Evolutionary conservation across 2,113 vertebrate genomes (phyloP).

Genomic region (Loxodonta africana): DNA sequence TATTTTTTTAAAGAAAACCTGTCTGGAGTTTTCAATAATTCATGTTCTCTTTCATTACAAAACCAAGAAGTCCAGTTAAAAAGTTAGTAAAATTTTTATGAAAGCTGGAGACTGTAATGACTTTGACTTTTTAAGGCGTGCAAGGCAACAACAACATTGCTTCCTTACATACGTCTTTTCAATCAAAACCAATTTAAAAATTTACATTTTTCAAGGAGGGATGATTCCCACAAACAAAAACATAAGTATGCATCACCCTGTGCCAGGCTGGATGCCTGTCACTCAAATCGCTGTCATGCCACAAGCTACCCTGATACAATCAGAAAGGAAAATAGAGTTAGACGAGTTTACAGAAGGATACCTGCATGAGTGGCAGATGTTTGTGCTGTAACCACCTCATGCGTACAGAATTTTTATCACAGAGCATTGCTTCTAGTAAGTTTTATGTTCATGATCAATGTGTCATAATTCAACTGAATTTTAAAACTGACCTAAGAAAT

Average conservation of each 20-base stretch:
- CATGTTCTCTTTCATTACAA: slow-evolving; percentile 86
- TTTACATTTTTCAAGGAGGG: slow-evolving; percentile 83
- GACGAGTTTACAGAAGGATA: slow-evolving; percentile 84
- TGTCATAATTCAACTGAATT: slow-evolving; percentile 77
- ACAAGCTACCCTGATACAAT: slow-evolving; percentile 80
- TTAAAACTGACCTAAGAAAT: slow-evolving; percentile 67
- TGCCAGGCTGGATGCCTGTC: slow-evolving; percentile 76
- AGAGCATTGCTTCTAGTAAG: slow-evolving; percentile 87
- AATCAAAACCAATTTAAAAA: slow-evolving; percentile 86
- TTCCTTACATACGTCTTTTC: slow-evolving; percentile 66
- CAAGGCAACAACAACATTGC: slow-evolving; percentile 78
- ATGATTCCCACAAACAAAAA: slow-evolving; percentile 81
- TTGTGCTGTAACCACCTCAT: slow-evolving; percentile 83
- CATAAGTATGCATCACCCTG: slow-evolving; percentile 77
- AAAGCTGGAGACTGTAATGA: slow-evolving; percentile 82
- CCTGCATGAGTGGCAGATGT: slow-evolving; percentile 87
- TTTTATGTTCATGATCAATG: slow-evolving; percentile 84
- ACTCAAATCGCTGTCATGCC: slow-evolving; percentile 85
- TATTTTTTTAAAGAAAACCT: neutral
- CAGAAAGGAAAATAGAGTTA: slow-evolving; percentile 85
- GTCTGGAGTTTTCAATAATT: slow-evolving; percentile 86
- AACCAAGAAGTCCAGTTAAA: slow-evolving; percentile 87
- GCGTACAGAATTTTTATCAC: slow-evolving; percentile 85
- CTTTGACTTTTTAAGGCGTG: slow-evolving; percentile 72
- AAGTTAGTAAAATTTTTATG: slow-evolving; percentile 88